Evolutionary conservation across 2,797 vertebrate genomes (phyloP).

Genomic region (Jordanella pulchra): DNA sequence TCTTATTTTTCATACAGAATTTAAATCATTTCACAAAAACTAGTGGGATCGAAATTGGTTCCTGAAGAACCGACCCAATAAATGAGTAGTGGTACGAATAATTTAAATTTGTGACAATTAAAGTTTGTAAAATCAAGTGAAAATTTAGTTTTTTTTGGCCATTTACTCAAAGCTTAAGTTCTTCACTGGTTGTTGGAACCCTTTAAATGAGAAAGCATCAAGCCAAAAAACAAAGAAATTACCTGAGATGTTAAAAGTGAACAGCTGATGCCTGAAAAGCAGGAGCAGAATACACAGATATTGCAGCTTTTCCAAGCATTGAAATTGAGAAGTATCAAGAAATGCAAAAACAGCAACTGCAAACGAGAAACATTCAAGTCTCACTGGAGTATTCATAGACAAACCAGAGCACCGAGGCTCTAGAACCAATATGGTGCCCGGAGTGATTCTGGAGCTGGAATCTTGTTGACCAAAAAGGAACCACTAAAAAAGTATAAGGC

Average conservation of each 20-base stretch:
- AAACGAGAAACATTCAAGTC: background rate
- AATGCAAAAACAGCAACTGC: background rate
- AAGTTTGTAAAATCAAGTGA: background rate
- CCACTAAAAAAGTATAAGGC: no score
- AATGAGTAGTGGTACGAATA: no score
- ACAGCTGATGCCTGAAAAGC: background rate
- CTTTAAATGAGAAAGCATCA: background rate
- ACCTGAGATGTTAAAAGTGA: background rate
- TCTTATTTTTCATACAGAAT: no score
- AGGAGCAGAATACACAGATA: background rate
- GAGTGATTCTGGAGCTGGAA: no score
- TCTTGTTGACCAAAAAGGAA: no score
- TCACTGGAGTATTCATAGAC: no score
- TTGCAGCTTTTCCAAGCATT: background rate
- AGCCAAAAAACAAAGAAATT: background rate
- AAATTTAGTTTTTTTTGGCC: background rate
- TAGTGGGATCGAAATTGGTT: no score
- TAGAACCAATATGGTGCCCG: background rate
- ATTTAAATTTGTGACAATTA: no score
- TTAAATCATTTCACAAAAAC: no score
- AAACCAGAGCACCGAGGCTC: no score
- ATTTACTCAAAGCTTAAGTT: background rate
- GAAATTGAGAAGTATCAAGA: background rate
- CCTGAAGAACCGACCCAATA: no score
- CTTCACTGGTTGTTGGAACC: background rate